A percentile compares a stretch with the other conserved stretches of the same genome.
phyloP scores from a whole-genome alignment of 92 coral and sea anemone species.

The Zoanthus gigantus region DNA sequence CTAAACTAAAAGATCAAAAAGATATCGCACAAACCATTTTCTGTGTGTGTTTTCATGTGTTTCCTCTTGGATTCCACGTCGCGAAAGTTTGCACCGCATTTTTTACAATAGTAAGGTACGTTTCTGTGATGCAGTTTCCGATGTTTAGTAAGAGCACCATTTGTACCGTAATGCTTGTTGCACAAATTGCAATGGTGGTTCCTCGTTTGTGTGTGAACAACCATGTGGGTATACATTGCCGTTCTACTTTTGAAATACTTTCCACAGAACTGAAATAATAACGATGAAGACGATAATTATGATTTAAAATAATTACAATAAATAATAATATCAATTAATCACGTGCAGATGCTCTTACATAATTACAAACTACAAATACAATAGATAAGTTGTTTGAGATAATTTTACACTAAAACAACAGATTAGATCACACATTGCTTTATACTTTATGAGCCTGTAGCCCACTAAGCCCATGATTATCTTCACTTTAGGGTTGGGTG shows the following conservation, averaged over 20 bases:
- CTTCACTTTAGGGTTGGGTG: too few relatives aligned
- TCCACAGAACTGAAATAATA: slow-evolving; percentile 8
- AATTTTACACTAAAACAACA: too few relatives aligned
- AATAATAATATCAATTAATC: too few relatives aligned
- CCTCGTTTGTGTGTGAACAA: slow-evolving; percentile 33
- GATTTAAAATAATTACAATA: background rate
- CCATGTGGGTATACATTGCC: slow-evolving; percentile 24
- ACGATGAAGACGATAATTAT: background rate
- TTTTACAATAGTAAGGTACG: slow-evolving; percentile 18
- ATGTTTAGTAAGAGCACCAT: slow-evolving; percentile 31
- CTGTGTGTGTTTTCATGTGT: slow-evolving; percentile 14
- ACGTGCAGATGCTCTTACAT: background rate
- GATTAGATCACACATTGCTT: too few relatives aligned
- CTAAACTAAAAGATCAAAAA: too few relatives aligned
- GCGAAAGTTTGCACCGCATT: slow-evolving; percentile 32
- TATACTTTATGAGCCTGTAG: too few relatives aligned
- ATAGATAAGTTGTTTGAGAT: too few relatives aligned
- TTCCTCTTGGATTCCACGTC: slow-evolving; percentile 19
- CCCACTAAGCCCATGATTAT: too few relatives aligned
- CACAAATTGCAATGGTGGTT: slow-evolving; percentile 43
- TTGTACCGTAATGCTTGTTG: slow-evolving; percentile 31
- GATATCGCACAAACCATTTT: background rate
- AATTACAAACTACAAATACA: too few relatives aligned
- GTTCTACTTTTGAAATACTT: background rate
- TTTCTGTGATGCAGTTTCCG: slow-evolving; percentile 22